A percentile compares a stretch with the other conserved stretches of the same genome.
phyloP scores from a whole-genome alignment of 2,113 vertebrate species.

The Chionomys nivalis region DNA sequence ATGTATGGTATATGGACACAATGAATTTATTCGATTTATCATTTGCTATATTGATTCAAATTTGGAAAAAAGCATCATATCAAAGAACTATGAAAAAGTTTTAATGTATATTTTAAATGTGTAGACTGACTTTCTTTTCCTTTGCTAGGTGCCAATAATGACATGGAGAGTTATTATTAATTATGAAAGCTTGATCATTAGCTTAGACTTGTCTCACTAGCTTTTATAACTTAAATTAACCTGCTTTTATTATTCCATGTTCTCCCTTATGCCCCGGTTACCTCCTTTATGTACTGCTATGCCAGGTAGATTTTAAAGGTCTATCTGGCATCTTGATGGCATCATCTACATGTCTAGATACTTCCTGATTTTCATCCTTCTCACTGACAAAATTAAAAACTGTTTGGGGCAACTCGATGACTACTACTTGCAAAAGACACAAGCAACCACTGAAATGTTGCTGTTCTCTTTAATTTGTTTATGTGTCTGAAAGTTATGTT shows the following conservation, averaged over 20 bases:
- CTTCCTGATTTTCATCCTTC: too few relatives aligned
- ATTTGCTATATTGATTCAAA: not conserved
- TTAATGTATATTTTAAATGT: not conserved
- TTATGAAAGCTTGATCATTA: too few relatives aligned
- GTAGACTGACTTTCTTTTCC: too few relatives aligned
- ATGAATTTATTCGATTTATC: not conserved
- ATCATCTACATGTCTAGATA: too few relatives aligned
- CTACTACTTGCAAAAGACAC: not conserved
- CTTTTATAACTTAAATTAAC: not conserved
- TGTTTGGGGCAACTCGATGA: not conserved
- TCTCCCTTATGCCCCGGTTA: too few relatives aligned
- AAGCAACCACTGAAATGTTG: not conserved
- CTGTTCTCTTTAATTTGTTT: not conserved
- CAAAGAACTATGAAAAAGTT: not conserved
- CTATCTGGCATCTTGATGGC: too few relatives aligned
- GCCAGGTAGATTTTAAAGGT: too few relatives aligned
- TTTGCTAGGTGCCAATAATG: too few relatives aligned
- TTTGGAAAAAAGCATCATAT: not conserved
- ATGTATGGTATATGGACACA: not conserved
- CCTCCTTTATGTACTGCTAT: too few relatives aligned
- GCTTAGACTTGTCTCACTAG: too few relatives aligned
- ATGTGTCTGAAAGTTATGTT: not conserved
- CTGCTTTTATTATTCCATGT: too few relatives aligned
- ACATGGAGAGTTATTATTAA: too few relatives aligned
- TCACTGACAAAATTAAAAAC: not conserved